Percentiles rank a stretch among this genome's conserved stretches.
Conservation (phyloP, 2,797 vertebrate species). For the Lycodopsis pacificus region DNA sequence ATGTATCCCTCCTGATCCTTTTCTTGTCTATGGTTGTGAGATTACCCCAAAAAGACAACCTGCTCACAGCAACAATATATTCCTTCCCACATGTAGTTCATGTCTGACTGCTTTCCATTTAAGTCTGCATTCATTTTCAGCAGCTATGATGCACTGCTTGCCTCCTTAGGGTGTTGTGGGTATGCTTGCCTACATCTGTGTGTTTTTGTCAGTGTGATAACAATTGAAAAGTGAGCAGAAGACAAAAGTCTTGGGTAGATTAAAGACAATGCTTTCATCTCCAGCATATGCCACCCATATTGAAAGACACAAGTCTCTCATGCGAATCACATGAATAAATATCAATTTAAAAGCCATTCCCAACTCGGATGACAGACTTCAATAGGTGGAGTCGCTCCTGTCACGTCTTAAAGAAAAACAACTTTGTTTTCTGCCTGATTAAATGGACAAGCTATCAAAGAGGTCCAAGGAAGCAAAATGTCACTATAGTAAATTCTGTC, state of each 20-base stretch:
- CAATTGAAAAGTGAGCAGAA: constrained; percentile 82
- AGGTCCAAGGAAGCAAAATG: constrained; percentile 14
- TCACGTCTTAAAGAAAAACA: constrained; percentile 23
- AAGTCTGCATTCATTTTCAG: constrained; percentile 63
- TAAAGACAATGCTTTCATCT: constrained; percentile 84
- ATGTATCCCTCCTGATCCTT: constrained; percentile 28
- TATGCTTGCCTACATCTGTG: constrained; percentile 69
- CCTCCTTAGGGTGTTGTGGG: constrained; percentile 69
- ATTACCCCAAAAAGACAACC: constrained; percentile 38
- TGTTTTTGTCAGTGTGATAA: constrained; percentile 77
- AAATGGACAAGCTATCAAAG: constrained; percentile 28
- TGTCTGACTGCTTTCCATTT: constrained; percentile 66
- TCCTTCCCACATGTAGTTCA: constrained; percentile 63
- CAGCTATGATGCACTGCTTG: constrained; percentile 49
- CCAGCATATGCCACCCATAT: constrained; percentile 83
- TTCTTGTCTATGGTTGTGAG: constrained; percentile 27
- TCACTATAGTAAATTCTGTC: constrained; percentile 14
- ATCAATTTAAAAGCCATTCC: constrained; percentile 77
- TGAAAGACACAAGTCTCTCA: constrained; percentile 85
- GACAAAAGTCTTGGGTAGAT: constrained; percentile 87
- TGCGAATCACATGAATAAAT: constrained; percentile 81
- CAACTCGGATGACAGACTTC: constrained; percentile 71
- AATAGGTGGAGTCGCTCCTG: constrained; percentile 19
- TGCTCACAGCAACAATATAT: constrained; percentile 48
- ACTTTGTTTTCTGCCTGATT: constrained; percentile 12